These are phyloP conservation scores for Leuciscus idus DNA, from an alignment of 2,113 vertebrate genomes.

Conservation along the genomic window DNA sequence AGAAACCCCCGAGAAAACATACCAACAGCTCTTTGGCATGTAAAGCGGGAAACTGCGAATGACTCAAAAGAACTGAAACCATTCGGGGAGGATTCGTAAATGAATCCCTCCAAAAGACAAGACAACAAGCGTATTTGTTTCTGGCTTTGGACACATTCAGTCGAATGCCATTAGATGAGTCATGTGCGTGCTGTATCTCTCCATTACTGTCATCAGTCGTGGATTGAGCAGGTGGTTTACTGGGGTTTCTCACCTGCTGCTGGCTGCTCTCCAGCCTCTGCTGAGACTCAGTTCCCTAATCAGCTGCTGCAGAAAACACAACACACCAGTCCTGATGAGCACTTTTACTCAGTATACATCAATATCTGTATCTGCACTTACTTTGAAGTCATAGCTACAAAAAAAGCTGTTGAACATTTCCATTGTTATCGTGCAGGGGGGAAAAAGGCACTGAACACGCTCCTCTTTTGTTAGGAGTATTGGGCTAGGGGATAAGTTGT, in stretches of 20 bases:
- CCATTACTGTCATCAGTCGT: constrained; percentile 32
- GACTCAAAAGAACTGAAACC: constrained; percentile 31
- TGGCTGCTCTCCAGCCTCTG: constrained; percentile 65
- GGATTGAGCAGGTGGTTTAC: constrained; percentile 56
- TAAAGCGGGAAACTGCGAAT: not conserved
- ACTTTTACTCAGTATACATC: not conserved
- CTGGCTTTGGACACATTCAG: constrained; percentile 11
- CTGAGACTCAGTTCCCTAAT: constrained; percentile 55
- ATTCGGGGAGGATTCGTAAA: constrained; percentile 29
- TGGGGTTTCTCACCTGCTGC: constrained; percentile 63
- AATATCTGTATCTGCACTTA: not conserved
- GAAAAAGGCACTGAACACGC: not conserved
- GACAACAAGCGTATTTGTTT: constrained; percentile 24
- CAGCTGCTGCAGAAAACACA: constrained; percentile 39
- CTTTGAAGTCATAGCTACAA: not conserved
- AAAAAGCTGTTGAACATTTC: not conserved
- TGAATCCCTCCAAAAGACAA: constrained; percentile 18
- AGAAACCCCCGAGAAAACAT: constrained; percentile 29
- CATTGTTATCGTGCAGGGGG: not conserved
- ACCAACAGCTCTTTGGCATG: constrained; percentile 28
- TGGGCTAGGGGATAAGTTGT: not conserved
- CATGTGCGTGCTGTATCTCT: constrained; percentile 26
- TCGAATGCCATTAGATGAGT: constrained; percentile 40
- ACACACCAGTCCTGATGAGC: constrained; percentile 34
- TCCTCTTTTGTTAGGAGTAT: not conserved